phyloP scores from a whole-genome alignment of 2,888 invertebrate species.

The Branchellion lobata region DNA sequence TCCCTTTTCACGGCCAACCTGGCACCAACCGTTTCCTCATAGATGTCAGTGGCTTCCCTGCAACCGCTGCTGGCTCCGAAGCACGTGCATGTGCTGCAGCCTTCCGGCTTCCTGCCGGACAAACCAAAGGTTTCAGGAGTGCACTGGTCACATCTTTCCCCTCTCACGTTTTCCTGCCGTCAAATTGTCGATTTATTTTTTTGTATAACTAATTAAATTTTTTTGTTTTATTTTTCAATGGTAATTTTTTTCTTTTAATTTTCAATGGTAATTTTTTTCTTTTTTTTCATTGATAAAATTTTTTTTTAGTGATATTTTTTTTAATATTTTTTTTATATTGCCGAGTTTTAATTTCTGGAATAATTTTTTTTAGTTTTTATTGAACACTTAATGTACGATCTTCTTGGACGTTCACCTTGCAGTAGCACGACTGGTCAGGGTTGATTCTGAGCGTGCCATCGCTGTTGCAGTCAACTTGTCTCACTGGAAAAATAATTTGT shows the following conservation, averaged over 20 bases:
- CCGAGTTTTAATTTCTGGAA: no score
- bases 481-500: no score
- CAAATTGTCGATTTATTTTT: not conserved
- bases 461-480: not conserved
- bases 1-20: no score
- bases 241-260: no score
- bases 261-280: no score
- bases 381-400: no score
- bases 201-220: not conserved
- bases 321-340: no score
- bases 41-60: not conserved
- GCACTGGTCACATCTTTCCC: not conserved
- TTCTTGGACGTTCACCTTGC: not conserved
- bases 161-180: not conserved
- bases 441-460: not conserved
- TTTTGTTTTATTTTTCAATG: not conserved
- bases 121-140: slow-evolving; percentile 76
- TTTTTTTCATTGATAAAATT: no score
- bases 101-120: slow-evolving; percentile 78
- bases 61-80: slow-evolving; percentile 69
- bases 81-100: slow-evolving; percentile 79
- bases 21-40: not conserved
- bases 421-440: not conserved
- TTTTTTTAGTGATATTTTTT: no score
- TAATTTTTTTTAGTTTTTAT: no score